Base-by-base conservation (phyloP, 2,797 vertebrate species). In the Onychomys torridus region DNA sequence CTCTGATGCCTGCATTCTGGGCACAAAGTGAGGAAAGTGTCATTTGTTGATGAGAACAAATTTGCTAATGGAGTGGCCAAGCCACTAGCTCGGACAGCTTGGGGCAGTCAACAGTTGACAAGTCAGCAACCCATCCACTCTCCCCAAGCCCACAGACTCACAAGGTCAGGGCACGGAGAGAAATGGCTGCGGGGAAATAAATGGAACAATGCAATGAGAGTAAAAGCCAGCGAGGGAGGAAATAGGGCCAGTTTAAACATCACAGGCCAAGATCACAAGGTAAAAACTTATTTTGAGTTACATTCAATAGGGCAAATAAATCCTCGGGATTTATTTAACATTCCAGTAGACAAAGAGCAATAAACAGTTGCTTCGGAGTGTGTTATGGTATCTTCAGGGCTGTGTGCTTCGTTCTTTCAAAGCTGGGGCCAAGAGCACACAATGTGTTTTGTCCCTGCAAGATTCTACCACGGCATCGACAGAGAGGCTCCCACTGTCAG, bases 301-400 rank as follows among this genome's bases (percentile, higher is more conserved):
- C 27, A 83, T 63, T 96, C 71, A 61, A 49, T 40, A 52, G 77
- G 78, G 46, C 82, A 96, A 97, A 89, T 76, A 92, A 93, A 69
- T 97, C 57, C 40, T 67, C 43, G 14, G 93, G 90, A 94, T 94
- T 96, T 90, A 94, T 81, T 90, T 93, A 78, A 75, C 96, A 95
- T 98, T 96, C 93, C 93, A 91, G 83, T 91, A 97, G 91, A 78
- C 91, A 90, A 78, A 96, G 34, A 93, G 69, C 83, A 90, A 89
- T 73, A 96, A 96, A 92, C 49, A 88, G 77, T 75, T 34, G 49
- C 40, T 95, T 93, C 23, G 8, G 8, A 57, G 67, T 23, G 1
- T 29, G 55, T 81, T 78, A 25, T 25, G 25, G 79, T 78, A 71
- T 93, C 32, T 3, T 92, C 52, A 19, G 71, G 83, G 40, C 79